Percentiles rank a stretch among this genome's conserved stretches.
phyloP scores from a whole-genome alignment of 2,113 vertebrate genomes.

The Lota lota region DNA sequence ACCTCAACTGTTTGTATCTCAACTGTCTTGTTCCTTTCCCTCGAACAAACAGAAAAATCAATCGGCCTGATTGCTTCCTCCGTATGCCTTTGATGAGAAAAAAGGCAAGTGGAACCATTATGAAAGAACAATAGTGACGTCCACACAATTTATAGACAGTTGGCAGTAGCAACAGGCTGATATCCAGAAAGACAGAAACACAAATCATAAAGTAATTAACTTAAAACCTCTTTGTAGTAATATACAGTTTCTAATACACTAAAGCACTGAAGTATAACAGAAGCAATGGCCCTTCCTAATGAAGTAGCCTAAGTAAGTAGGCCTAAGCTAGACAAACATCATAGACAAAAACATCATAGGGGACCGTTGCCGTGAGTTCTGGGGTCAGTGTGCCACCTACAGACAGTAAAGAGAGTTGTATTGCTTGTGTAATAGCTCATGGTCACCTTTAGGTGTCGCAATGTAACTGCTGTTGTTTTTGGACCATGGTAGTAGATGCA shows the following conservation, averaged over 20 bases:
- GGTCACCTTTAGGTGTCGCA: conserved; percentile 53
- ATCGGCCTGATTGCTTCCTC: no score
- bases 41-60: conserved; percentile 7
- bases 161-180: background rate
- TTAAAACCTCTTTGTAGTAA: no score
- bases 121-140: background rate
- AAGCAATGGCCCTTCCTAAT: background rate
- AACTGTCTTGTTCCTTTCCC: background rate
- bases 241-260: no score
- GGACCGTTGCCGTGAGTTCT: conserved; percentile 19
- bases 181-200: background rate
- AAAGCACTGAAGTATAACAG: background rate
- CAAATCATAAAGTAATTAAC: no score
- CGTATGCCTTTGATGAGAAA: background rate
- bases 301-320: conserved; percentile 5
- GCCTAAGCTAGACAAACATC: no score
- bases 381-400: conserved; percentile 59
- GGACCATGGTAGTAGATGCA: no score
- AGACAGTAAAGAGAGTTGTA: conserved; percentile 22
- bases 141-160: background rate
- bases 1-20: no score
- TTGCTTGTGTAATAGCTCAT: conserved; percentile 18
- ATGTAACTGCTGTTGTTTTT: conserved; percentile 8
- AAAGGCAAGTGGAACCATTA: background rate
- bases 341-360: background rate